Conservation (phyloP, 1,140 invertebrate species). For the Drosophila tani region DNA sequence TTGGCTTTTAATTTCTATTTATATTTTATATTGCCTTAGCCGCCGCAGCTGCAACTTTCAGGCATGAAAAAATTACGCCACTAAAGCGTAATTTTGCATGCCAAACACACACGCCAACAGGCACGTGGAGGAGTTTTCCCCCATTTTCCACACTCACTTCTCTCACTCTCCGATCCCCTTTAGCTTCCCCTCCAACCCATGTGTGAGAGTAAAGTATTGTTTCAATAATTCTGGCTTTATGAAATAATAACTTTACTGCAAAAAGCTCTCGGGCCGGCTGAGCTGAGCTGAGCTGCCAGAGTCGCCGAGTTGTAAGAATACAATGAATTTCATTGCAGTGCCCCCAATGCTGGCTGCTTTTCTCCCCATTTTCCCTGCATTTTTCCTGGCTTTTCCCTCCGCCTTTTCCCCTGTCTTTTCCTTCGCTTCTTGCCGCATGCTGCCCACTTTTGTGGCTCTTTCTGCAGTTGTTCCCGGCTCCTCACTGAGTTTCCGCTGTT, state of each 20-base stretch:
- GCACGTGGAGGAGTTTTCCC: slow-evolving; percentile 32
- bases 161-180: slow-evolving; percentile 2
- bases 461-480: slow-evolving; percentile 54
- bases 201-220: slow-evolving; percentile 79
- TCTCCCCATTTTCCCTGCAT: slow-evolving; percentile 11
- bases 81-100: slow-evolving; percentile 80
- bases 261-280: slow-evolving; percentile 58
- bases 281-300: slow-evolving; percentile 61
- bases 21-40: slow-evolving; percentile 77
- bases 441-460: slow-evolving; percentile 10
- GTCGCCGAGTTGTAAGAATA: slow-evolving; percentile 75
- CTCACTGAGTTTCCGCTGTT: slow-evolving; percentile 81
- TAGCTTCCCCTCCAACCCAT: slow-evolving; percentile 34
- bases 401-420: slow-evolving; percentile 1
- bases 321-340: slow-evolving; percentile 73
- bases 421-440: background rate
- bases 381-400: slow-evolving; percentile 12
- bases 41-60: slow-evolving; percentile 72
- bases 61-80: slow-evolving; percentile 73
- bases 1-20: slow-evolving; percentile 82
- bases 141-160: slow-evolving; percentile 14
- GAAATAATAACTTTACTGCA: slow-evolving; percentile 84
- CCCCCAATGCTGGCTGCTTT: background rate
- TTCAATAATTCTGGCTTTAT: slow-evolving; percentile 84
- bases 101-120: slow-evolving; percentile 44